Base-by-base conservation (phyloP, 2,888 invertebrate genomes). In the Mesorhabditis belari region DNA sequence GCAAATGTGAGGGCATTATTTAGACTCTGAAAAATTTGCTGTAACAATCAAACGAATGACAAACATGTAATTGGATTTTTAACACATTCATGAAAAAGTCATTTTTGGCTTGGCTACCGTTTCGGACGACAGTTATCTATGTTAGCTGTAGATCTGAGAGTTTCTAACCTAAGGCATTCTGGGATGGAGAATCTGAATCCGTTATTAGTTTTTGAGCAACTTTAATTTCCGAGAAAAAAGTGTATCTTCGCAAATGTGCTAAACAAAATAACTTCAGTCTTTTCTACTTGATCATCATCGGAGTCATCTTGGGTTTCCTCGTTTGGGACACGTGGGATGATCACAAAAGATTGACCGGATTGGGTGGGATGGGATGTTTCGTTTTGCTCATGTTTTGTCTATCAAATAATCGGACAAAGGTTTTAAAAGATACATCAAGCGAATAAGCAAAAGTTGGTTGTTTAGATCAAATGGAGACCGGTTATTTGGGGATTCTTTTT, bases 401-500 rank as follows among this genome's bases (percentile, higher is more conserved):
- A 9, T 77, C 77, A 3, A 69, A 65, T 12, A 66, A 72, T 62
- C 65, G 76, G n/a, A 56, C 65, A 44, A 65, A 65, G 57, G 76
- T 74, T 3, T 24, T 51, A 19, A 53, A 55, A 9, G 25, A 27
- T 17, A 24, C 25, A 25, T 24, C 19, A 9, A 17, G 17, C 26
- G 17, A 49, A 56, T 56, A 19, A 2, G 6, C 12, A 6, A 19
- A 56, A 49, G 49, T 17, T 55, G 26, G 28, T 29, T 25, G 19
- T 69, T 53, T 62, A 84, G 83, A 81, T 84, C 3, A 78, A 77
- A 23, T 83, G 92, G 92, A 85, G 88, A 4, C 88, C 89, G 0
- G 89, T 94, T 0, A 76, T 88, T 23, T 87, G 87, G 77, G 94
- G 93, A 0, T 83, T 93, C 23, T 83, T 87, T 0, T 83, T 92